Conservation (phyloP, 1,140 invertebrate genomes). For the Halictus rubicundus region DNA sequence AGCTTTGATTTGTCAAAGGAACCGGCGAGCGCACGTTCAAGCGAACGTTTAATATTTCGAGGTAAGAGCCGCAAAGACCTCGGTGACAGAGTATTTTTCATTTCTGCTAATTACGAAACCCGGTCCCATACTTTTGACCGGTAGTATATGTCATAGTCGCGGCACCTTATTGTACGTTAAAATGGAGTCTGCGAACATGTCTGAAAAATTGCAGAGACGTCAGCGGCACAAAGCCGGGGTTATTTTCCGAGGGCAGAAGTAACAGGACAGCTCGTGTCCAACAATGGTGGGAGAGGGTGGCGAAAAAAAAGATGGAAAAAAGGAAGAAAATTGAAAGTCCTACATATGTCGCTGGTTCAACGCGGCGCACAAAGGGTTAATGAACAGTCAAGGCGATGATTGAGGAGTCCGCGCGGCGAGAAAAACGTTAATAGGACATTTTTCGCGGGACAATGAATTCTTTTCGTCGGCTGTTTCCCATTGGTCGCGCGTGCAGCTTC, state of each 20-base stretch:
- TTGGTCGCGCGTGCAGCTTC: constrained; percentile 11
- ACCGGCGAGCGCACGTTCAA: no score
- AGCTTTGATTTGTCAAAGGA: no score
- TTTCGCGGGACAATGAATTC: constrained; percentile 32
- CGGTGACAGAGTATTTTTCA: neutral
- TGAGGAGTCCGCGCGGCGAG: constrained; percentile 5
- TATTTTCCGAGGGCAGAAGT: constrained; percentile 37
- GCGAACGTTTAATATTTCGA: no score
- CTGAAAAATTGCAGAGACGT: constrained; percentile 40
- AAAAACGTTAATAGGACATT: constrained; percentile 41
- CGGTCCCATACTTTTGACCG: no score
- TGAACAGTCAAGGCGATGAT: constrained; percentile 29
- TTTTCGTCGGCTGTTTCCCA: neutral
- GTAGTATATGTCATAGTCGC: neutral
- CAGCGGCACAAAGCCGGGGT: constrained; percentile 28
- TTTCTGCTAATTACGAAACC: neutral
- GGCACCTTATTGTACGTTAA: constrained; percentile 10
- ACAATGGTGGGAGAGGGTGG: neutral
- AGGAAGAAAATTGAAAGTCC: constrained; percentile 21
- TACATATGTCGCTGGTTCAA: constrained; percentile 25
- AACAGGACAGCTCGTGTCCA: constrained; percentile 22
- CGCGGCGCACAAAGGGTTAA: constrained; percentile 37
- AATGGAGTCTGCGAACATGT: neutral
- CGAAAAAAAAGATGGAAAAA: neutral
- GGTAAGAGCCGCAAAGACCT: neutral